These are phyloP conservation scores for Lichenostomus cassidix DNA, from an alignment of 2,113 vertebrate species.

Conservation along the genomic window DNA sequence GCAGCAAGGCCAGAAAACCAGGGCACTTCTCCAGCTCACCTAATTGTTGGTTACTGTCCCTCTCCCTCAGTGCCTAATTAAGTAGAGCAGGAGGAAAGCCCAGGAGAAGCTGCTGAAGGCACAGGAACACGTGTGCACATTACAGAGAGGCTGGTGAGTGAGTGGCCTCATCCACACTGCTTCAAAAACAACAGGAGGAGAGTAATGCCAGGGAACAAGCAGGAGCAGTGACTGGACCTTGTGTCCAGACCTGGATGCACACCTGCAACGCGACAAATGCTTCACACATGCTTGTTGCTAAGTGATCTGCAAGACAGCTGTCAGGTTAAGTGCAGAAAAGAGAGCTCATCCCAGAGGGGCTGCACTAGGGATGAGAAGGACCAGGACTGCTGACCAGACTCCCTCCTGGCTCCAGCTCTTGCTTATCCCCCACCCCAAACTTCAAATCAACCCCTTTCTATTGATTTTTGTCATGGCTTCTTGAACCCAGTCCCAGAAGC, in stretches of 20 bases:
- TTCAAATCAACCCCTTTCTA: background rate
- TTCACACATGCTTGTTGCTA: background rate
- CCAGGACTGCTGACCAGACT: background rate
- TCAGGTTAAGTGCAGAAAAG: background rate
- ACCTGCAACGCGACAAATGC: accelerated
- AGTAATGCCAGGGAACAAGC: background rate
- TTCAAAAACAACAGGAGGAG: background rate
- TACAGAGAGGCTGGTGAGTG: background rate
- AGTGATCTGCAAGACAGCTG: background rate
- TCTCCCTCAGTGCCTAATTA: constrained; percentile 48
- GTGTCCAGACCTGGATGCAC: background rate
- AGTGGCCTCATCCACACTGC: background rate
- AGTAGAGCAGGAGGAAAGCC: constrained; percentile 55
- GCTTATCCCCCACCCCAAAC: background rate
- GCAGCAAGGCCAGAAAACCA: constrained; percentile 24
- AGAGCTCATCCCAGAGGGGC: background rate
- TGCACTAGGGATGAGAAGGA: background rate
- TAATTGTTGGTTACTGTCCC: constrained; percentile 55
- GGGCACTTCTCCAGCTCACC: constrained; percentile 45
- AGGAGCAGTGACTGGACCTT: background rate
- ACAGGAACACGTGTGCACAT: background rate
- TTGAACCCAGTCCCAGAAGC: background rate
- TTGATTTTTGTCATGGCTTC: background rate
- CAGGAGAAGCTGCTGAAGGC: constrained; percentile 43
- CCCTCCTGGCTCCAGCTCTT: background rate